These are phyloP conservation scores for Falcunculus frontatus DNA, from an alignment of 2,113 vertebrate genomes.

Conservation along the genomic window DNA sequence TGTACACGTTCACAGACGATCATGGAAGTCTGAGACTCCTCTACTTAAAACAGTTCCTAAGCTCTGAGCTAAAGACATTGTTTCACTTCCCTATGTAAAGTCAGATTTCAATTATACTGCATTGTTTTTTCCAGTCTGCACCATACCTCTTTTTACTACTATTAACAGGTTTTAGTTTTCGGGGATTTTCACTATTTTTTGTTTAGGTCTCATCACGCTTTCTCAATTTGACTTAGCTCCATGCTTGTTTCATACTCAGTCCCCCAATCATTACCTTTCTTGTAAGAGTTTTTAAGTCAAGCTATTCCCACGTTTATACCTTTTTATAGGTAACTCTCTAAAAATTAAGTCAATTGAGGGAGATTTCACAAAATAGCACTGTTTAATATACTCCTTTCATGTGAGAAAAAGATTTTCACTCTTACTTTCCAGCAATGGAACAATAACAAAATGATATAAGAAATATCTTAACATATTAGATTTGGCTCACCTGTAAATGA, in stretches of 20 bases:
- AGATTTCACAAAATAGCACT: neutral
- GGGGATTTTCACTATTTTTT: neutral
- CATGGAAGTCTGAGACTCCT: neutral
- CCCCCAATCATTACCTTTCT: neutral
- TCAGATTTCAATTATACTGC: neutral
- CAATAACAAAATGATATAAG: neutral
- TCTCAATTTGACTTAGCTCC: neutral
- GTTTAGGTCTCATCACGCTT: neutral
- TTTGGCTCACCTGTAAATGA: too few species aligned
- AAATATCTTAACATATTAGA: neutral
- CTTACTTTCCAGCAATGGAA: neutral
- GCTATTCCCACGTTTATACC: neutral
- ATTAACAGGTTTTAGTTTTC: neutral
- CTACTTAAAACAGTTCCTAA: neutral
- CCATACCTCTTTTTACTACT: neutral
- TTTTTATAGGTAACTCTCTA: neutral
- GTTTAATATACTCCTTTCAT: neutral
- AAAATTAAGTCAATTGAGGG: neutral
- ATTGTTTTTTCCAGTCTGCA: neutral
- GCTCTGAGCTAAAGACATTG: neutral
- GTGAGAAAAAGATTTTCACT: neutral
- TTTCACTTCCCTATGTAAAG: neutral
- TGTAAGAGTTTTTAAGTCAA: neutral
- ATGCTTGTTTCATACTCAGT: neutral
- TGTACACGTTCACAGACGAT: neutral